Percentiles rank a stretch among this genome's conserved stretches.
Conservation (phyloP, 2,113 vertebrate genomes). For the Alethe diademata region DNA sequence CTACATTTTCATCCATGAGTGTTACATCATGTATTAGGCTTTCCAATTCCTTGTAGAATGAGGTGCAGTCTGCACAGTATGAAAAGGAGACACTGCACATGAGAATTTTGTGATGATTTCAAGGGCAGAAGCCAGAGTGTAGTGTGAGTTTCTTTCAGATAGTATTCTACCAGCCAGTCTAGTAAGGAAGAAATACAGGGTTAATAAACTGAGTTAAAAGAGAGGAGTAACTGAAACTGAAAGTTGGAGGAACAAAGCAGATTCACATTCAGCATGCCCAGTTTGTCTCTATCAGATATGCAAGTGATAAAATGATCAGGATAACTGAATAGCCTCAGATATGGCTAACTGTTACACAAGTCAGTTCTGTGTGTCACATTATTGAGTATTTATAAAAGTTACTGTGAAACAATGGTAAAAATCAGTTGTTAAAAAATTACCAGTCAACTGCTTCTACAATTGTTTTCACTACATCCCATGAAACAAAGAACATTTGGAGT, state of each 20-base stretch:
- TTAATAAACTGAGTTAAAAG: background rate
- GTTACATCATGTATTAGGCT: background rate
- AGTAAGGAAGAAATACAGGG: background rate
- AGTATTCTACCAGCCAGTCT: background rate
- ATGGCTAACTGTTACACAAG: background rate
- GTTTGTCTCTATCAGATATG: background rate
- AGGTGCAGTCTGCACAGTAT: background rate
- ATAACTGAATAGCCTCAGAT: background rate
- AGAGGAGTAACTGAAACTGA: background rate
- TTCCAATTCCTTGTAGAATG: background rate
- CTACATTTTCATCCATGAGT: background rate
- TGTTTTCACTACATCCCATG: background rate
- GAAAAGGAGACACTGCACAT: background rate
- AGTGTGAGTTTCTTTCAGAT: background rate
- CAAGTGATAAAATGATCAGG: background rate
- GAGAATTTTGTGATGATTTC: background rate
- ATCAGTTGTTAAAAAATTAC: constrained; percentile 15
- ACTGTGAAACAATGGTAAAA: constrained; percentile 10
- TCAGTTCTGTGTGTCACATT: background rate
- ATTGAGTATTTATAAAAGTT: constrained; percentile 37
- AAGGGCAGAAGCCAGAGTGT: background rate
- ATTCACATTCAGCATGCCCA: background rate
- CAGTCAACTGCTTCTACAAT: background rate
- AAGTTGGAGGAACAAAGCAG: background rate
- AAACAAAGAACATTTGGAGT: constrained; percentile 29